phyloP scores from a whole-genome alignment of 2,797 vertebrate genomes.

The Amphiprion clarkii region DNA sequence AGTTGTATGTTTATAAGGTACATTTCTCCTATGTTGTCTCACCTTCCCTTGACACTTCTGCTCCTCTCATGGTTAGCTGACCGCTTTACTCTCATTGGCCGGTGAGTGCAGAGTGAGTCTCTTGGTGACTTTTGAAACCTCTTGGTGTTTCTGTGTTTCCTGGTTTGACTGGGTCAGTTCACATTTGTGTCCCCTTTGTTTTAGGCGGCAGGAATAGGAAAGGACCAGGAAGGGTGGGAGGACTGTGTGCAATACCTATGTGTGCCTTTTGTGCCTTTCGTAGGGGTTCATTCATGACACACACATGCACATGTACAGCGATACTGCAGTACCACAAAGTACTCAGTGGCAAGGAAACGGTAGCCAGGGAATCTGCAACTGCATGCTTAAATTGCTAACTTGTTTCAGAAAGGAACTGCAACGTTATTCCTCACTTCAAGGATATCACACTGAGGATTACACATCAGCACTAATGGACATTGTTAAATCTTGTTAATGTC shows the following conservation, averaged over 20 bases:
- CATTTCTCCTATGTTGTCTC: slow-evolving; percentile 92
- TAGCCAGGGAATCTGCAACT: slow-evolving; percentile 59
- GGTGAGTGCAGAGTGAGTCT: slow-evolving; percentile 86
- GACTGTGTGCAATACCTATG: slow-evolving; percentile 57
- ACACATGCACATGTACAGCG: slow-evolving; percentile 69
- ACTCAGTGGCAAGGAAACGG: slow-evolving; percentile 44
- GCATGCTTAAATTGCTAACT: slow-evolving; percentile 68
- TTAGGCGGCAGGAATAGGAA: slow-evolving; percentile 55
- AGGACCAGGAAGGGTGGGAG: slow-evolving; percentile 54
- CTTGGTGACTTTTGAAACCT: slow-evolving; percentile 75
- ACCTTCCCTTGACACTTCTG: slow-evolving; percentile 88
- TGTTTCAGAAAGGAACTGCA: slow-evolving; percentile 35
- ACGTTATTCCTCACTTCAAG: slow-evolving; percentile 15
- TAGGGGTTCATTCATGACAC: slow-evolving; percentile 67
- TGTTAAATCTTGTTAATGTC: slow-evolving; percentile 40
- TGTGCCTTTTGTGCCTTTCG: slow-evolving; percentile 40
- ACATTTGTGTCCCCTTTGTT: slow-evolving; percentile 63
- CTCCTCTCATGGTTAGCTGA: slow-evolving; percentile 91
- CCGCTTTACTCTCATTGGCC: slow-evolving; percentile 95
- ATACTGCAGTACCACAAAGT: slow-evolving; percentile 59
- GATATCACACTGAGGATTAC: slow-evolving; percentile 43
- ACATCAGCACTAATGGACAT: slow-evolving; percentile 14
- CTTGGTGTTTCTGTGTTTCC: slow-evolving; percentile 72
- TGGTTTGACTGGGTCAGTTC: slow-evolving; percentile 71
- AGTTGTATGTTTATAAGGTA: slow-evolving; percentile 19